Conservation (phyloP, 2,113 vertebrate species). For the Excalfactoria chinensis region DNA sequence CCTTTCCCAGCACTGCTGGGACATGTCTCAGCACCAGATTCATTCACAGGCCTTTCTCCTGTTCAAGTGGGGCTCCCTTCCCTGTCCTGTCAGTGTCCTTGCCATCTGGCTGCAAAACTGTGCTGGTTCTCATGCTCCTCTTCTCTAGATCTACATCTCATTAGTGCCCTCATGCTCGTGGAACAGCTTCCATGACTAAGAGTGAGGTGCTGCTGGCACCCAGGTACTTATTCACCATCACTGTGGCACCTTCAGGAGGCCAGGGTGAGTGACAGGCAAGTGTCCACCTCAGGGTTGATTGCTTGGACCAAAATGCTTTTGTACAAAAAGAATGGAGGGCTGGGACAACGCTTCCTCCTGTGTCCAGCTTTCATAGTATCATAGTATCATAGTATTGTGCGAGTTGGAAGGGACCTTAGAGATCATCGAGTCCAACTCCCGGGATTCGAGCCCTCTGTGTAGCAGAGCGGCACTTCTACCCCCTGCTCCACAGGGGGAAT, state of each 20-base stretch:
- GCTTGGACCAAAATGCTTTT: neutral
- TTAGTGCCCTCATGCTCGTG: neutral
- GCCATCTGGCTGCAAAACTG: neutral
- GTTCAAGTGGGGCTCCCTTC: neutral
- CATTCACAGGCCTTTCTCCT: neutral
- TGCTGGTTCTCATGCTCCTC: neutral
- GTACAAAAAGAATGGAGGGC: neutral
- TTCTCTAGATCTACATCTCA: neutral
- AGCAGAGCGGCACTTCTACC: no score
- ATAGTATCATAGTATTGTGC: no score
- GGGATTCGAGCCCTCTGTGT: no score
- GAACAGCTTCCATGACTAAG: neutral
- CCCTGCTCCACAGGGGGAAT: no score
- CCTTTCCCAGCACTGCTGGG: neutral
- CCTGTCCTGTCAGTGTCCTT: neutral
- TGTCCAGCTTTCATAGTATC: no score
- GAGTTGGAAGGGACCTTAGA: no score
- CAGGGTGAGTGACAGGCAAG: neutral
- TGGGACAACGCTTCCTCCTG: neutral
- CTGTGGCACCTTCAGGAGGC: neutral
- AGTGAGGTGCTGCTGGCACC: accelerated
- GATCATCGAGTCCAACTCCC: no score
- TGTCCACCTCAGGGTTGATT: neutral
- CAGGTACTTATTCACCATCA: no score
- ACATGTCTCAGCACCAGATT: accelerated